These are phyloP conservation scores for Sylvicola fuscatus DNA, from an alignment of 2,888 invertebrate species.

Conservation along the genomic window DNA sequence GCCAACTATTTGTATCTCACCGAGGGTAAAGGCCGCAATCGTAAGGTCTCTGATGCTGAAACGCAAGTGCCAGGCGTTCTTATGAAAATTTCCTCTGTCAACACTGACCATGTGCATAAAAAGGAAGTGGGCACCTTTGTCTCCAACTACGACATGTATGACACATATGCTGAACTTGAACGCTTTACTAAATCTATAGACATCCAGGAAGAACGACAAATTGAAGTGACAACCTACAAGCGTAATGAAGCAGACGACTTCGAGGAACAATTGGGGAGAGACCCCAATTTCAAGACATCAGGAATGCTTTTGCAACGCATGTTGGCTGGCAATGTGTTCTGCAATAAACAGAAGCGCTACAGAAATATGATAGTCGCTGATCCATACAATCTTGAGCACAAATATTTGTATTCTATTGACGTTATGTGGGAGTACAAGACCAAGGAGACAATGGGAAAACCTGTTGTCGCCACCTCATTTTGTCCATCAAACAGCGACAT, in stretches of 20 bases:
- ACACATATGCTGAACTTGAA: conserved; percentile 36
- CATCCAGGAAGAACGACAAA: conserved; percentile 27
- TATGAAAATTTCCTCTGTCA: conserved; percentile 41
- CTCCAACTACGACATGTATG: conserved; percentile 60
- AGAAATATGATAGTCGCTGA: conserved; percentile 40
- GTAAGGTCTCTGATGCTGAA: conserved; percentile 43
- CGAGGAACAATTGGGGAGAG: conserved; percentile 1
- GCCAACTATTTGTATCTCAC: conserved; percentile 44
- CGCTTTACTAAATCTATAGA: conserved; percentile 14
- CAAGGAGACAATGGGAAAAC: conserved; percentile 28
- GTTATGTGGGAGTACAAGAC: conserved; percentile 45
- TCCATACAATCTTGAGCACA: conserved; percentile 37
- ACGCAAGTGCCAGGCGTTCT: conserved; percentile 43
- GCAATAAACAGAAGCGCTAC: conserved; percentile 45
- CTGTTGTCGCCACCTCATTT: conserved; percentile 42
- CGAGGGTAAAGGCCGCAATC: conserved; percentile 40
- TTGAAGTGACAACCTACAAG: conserved; percentile 20
- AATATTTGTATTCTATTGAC: conserved; percentile 42
- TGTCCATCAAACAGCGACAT: conserved; percentile 47
- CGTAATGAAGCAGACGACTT: conserved; percentile 11
- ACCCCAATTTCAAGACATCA: conserved; percentile 34
- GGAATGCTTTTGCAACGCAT: conserved; percentile 47
- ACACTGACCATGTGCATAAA: conserved; percentile 31
- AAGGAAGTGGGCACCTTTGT: conserved; percentile 41
- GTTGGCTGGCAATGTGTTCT: conserved; percentile 43